Evolutionary conservation across 2,113 vertebrate species (phyloP).

Genomic region (Oreamnos americanus): DNA sequence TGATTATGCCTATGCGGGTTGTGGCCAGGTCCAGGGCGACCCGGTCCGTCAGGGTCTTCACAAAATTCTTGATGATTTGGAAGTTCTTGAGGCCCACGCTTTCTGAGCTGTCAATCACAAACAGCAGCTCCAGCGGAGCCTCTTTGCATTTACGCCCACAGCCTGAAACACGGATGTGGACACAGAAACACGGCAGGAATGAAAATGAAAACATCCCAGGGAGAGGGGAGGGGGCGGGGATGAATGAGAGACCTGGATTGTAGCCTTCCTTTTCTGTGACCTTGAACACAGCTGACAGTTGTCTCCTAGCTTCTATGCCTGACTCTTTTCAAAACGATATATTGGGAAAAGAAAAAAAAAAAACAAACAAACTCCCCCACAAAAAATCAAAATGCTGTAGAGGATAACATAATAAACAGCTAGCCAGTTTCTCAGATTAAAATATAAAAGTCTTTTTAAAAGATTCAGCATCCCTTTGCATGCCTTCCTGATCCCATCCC

Average conservation of each 20-base stretch:
- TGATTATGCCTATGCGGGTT: conserved; percentile 84
- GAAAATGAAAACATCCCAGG: background rate
- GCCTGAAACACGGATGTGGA: conserved; percentile 76
- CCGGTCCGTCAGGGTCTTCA: conserved; percentile 84
- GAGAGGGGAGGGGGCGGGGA: background rate
- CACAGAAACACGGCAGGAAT: background rate
- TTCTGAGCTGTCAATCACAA: conserved; percentile 93
- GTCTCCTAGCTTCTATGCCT: background rate
- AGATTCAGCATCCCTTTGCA: background rate
- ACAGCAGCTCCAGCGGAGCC: conserved; percentile 88
- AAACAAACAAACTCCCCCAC: too few relatives aligned
- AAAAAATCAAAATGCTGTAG: background rate
- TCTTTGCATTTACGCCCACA: conserved; percentile 87
- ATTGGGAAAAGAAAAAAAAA: rapidly evolving
- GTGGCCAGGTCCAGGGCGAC: conserved; percentile 72
- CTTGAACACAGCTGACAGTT: background rate
- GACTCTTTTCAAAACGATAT: background rate
- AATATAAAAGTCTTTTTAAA: background rate
- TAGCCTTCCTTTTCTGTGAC: background rate
- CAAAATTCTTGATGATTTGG: conserved; percentile 87
- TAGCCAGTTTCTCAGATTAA: background rate
- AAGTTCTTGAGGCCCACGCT: conserved; percentile 90
- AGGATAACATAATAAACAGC: background rate
- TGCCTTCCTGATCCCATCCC: background rate
- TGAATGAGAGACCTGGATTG: background rate